Percentiles rank a stretch among this genome's conserved stretches.
phyloP scores from a whole-genome alignment of 2,888 invertebrate species.

The Crematogaster levior region DNA sequence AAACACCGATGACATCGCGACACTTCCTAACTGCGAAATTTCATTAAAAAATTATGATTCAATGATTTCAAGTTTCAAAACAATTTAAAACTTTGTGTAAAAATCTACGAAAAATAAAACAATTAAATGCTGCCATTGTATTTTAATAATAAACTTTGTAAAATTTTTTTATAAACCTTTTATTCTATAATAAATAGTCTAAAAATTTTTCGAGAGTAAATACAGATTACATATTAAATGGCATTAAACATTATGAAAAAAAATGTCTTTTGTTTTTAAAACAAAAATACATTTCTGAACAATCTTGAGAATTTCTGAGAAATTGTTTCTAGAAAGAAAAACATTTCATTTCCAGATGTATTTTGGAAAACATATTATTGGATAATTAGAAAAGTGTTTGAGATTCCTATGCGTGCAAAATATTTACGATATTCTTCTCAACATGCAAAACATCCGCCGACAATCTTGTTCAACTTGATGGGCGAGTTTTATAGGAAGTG shows the following conservation, averaged over 20 bases:
- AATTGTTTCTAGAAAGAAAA: no score
- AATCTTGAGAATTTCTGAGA: no score
- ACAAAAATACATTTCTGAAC: background rate
- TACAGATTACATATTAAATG: background rate
- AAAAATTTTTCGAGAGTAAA: background rate
- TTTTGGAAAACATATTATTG: background rate
- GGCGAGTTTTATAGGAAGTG: background rate
- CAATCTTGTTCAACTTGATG: background rate
- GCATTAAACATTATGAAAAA: background rate
- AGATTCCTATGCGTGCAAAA: background rate
- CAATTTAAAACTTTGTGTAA: background rate
- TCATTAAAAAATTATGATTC: background rate
- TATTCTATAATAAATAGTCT: background rate
- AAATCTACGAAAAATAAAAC: background rate
- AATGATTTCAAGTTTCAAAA: background rate
- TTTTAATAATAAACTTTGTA: slow-evolving; percentile 3
- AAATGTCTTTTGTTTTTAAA: background rate
- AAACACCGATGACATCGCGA: background rate
- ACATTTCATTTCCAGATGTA: background rate
- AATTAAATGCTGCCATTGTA: background rate
- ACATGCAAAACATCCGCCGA: background rate
- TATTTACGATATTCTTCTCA: background rate
- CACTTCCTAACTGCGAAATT: background rate
- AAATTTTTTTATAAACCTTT: no score
- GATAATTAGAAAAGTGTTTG: background rate